phyloP scores from a whole-genome alignment of 2,888 invertebrate species.

The Leptopilina syphax region DNA sequence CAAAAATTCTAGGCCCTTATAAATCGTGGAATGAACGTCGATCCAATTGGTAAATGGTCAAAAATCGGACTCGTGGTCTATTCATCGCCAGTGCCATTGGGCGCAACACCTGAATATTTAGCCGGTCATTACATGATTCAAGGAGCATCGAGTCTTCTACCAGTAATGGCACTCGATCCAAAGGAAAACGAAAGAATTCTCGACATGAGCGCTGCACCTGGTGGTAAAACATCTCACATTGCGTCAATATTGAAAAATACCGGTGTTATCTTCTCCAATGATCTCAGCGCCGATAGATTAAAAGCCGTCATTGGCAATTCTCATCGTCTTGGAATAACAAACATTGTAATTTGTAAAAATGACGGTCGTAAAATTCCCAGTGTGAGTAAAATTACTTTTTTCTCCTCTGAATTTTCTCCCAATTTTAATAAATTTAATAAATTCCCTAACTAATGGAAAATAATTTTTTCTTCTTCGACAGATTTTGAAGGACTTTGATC shows the following conservation, averaged over 20 bases:
- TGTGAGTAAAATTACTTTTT: slow-evolving; percentile 69
- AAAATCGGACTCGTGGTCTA: slow-evolving; percentile 98
- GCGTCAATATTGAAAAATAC: slow-evolving; percentile 99
- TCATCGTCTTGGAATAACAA: slow-evolving; percentile 96
- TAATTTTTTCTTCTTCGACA: slow-evolving; percentile 69
- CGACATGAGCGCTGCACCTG: slow-evolving; percentile 99
- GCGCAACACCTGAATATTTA: slow-evolving; percentile 99
- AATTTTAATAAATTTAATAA: slow-evolving; percentile 29
- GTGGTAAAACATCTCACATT: slow-evolving; percentile 99
- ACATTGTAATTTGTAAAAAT: slow-evolving; percentile 91
- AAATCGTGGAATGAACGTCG: slow-evolving; percentile 97
- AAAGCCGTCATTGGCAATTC: slow-evolving; percentile 97
- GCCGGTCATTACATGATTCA: slow-evolving; percentile 98
- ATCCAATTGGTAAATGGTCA: slow-evolving; percentile 99
- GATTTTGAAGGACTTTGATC: slow-evolving; percentile 94
- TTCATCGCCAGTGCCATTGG: slow-evolving; percentile 96
- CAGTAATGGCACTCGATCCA: slow-evolving; percentile 98
- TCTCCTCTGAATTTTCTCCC: too few species aligned
- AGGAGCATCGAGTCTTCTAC: slow-evolving; percentile 97
- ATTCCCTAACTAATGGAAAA: background rate
- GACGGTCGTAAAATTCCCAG: slow-evolving; percentile 92
- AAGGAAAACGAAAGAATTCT: slow-evolving; percentile 96
- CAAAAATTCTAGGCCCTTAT: slow-evolving; percentile 84
- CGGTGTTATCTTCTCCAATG: slow-evolving; percentile 97
- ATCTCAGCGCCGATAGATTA: slow-evolving; percentile 91